These are phyloP conservation scores for Seira musarum DNA, from an alignment of 2,888 invertebrate genomes.

Conservation along the genomic window DNA sequence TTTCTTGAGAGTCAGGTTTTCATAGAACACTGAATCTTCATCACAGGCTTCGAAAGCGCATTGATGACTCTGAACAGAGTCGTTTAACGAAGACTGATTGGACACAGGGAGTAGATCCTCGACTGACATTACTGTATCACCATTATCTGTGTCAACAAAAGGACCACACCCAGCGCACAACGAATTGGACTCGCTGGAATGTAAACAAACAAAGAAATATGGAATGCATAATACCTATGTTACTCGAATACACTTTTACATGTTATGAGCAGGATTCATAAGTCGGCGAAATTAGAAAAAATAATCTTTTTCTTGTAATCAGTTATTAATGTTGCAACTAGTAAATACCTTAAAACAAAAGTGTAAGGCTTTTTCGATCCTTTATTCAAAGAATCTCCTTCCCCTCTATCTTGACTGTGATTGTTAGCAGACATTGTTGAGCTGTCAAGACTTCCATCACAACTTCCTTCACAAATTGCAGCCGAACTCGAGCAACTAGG, in stretches of 20 bases:
- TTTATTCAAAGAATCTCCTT: constrained; percentile 30
- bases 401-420: constrained; percentile 24
- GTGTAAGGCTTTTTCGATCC: constrained; percentile 48
- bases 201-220: constrained; percentile 67
- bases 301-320: too few species aligned
- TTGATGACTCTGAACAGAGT: constrained; percentile 47
- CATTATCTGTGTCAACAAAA: constrained; percentile 52
- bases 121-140: constrained; percentile 32
- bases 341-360: too few species aligned
- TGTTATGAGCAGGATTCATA: too few species aligned
- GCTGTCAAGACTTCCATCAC: too few species aligned
- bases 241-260: too few species aligned
- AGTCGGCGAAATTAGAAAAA: too few species aligned
- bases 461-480: neutral
- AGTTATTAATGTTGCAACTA: too few species aligned
- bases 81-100: constrained; percentile 33
- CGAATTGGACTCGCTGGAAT: constrained; percentile 63
- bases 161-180: constrained; percentile 67
- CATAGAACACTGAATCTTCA: constrained; percentile 67
- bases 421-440: too few species aligned
- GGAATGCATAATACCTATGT: too few species aligned
- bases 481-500: constrained; percentile 12
- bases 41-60: constrained; percentile 69
- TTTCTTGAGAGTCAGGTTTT: constrained; percentile 49
- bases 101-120: constrained; percentile 29